Percentiles rank a stretch among this genome's conserved stretches.
These are phyloP conservation scores for Acipenser ruthenus DNA, from an alignment of 2,797 vertebrate species.

Conservation along the genomic window DNA sequence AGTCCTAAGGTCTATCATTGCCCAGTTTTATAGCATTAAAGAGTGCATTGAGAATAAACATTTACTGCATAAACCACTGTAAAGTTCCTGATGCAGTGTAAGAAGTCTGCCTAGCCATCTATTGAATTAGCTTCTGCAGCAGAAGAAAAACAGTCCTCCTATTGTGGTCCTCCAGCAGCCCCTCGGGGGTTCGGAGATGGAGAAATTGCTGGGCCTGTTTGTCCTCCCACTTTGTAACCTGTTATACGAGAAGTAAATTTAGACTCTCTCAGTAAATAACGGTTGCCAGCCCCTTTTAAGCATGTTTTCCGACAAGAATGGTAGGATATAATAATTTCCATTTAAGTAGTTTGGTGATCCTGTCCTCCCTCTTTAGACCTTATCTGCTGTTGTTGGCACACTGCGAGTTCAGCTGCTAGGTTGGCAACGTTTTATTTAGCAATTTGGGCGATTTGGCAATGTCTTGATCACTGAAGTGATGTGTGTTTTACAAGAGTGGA, in stretches of 20 bases:
- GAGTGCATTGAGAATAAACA: no score
- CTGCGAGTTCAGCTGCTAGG: constrained; percentile 28
- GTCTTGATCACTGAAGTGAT: no score
- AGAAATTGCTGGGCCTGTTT: constrained; percentile 44
- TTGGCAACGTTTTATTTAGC: constrained; percentile 26
- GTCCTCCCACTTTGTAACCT: constrained; percentile 46
- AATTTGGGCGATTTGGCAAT: constrained; percentile 24
- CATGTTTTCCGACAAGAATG: constrained; percentile 64
- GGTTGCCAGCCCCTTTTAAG: constrained; percentile 63
- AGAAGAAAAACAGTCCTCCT: constrained; percentile 54
- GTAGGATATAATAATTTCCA: constrained; percentile 80
- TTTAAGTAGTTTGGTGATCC: constrained; percentile 53
- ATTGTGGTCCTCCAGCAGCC: constrained; percentile 58
- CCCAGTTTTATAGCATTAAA: no score
- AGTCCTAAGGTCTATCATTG: no score
- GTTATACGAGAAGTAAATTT: constrained; percentile 59
- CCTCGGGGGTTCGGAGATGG: constrained; percentile 37
- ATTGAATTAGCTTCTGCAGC: constrained; percentile 45
- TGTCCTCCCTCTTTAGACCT: constrained; percentile 24
- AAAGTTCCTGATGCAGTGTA: no score
- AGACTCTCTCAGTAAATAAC: constrained; percentile 70
- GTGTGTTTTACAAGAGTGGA: no score
- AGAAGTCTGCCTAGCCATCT: constrained; percentile 37
- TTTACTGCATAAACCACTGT: no score
- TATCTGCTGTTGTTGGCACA: constrained; percentile 27